Conservation (phyloP, 2,797 vertebrate genomes). For the Cyprinodon diabolis region DNA sequence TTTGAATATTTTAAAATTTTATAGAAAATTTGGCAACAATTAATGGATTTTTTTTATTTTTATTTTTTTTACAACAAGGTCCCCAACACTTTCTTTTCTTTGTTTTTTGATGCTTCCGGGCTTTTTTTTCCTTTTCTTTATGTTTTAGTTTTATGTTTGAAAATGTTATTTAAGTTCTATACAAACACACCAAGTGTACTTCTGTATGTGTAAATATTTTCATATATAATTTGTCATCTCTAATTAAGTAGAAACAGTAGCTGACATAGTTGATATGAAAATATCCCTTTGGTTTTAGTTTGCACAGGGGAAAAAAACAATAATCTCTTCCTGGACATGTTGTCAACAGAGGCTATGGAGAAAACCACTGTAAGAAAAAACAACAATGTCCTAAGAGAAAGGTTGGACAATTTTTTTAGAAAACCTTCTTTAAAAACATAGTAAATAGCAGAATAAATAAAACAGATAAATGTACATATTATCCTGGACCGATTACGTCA, state of each 20-base stretch:
- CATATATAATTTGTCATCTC: constrained; percentile 15
- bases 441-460: constrained; percentile 21
- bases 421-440: constrained; percentile 16
- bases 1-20: no score
- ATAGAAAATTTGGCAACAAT: no score
- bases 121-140: no score
- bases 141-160: no score
- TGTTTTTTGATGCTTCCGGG: no score
- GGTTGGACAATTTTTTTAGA: constrained; percentile 14
- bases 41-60: no score
- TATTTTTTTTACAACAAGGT: no score
- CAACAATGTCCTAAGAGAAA: constrained; percentile 13
- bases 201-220: no score
- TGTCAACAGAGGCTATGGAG: constrained; percentile 43
- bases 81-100: no score
- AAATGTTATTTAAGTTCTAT: no score
- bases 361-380: constrained; percentile 42
- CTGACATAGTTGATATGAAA: constrained; percentile 37
- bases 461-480: background rate
- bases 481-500: background rate
- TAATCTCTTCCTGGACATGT: constrained; percentile 60
- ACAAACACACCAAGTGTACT: no score
- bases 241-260: constrained; percentile 58
- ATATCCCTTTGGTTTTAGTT: constrained; percentile 33
- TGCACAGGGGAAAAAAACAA: constrained; percentile 23